Evolutionary conservation across 2,113 vertebrate genomes (phyloP), one percentile per base, ranked within the genome.

Genomic region (Apeltes quadracus): DNA sequence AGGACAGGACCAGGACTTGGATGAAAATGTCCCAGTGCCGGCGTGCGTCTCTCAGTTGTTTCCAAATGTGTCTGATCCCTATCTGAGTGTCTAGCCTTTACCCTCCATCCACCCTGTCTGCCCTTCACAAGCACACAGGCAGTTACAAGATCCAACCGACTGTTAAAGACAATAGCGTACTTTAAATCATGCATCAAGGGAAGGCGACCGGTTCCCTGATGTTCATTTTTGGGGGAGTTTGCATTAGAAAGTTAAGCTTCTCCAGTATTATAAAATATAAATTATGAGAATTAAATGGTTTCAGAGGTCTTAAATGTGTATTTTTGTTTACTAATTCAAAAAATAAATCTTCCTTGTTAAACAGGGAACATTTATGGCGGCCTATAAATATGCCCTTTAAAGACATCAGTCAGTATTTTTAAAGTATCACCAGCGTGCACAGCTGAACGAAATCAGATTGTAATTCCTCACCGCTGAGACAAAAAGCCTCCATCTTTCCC

Each of bases 401-500:
- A 57, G 6, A 9, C 15, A 25, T 7, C n/a, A n/a, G 14, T 18
- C 25, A 29, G 22, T 8, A 36, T 51, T 53, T 3, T 18, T 61
- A 57, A 34, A 27, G 56, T n/a, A 18, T 39, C 12, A 12, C 41
- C 16, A 3, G 7, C 25, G 8, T 69, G 23, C 58, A 16, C 23
- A 48, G 44, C 23, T 48, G 29, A 1, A 15, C 29, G 5, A 36
- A 11, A 65, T 10, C 1, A 23, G 7, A 39, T 5, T 15, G 3
- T 11, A 4, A 15, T 3, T 8, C 70, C 89, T 93, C 93, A 98
- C 97, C 97, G 86, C 93, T 95, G 65, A 93, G 84, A 62, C 95
- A 91, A 90, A 98, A 98, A 43, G 89, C 90, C 72, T 97, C 95
- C 78, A 98, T 92, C 83, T 94, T 96, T 82, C 95, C 94, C 87